Conservation (phyloP, 2,797 vertebrate genomes). For the Falco peregrinus region DNA sequence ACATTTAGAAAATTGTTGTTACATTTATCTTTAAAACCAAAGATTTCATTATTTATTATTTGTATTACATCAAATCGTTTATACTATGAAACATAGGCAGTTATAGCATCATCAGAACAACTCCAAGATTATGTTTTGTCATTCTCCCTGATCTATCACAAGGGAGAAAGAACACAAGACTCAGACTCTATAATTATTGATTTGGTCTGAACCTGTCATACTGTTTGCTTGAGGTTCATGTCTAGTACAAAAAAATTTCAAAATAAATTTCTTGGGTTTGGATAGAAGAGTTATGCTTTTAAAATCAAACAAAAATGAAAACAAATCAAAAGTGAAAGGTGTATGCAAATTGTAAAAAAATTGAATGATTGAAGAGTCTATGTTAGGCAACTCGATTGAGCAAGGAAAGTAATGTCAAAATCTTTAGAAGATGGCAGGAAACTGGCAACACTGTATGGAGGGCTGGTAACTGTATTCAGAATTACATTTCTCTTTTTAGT, state of each 20-base stretch:
- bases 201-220: background rate
- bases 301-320: background rate
- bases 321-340: background rate
- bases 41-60: background rate
- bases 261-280: background rate
- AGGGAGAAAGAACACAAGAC: background rate
- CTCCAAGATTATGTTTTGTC: background rate
- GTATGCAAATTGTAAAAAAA: background rate
- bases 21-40: background rate
- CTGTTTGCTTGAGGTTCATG: background rate
- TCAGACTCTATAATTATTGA: rapidly evolving
- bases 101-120: background rate
- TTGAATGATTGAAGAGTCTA: background rate
- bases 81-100: background rate
- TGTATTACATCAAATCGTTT: background rate
- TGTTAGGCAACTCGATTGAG: background rate
- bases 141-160: background rate
- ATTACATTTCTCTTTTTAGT: background rate
- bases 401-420: background rate
- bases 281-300: background rate
- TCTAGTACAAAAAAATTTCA: background rate
- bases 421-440: background rate
- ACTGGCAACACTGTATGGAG: background rate
- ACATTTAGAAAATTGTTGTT: background rate
- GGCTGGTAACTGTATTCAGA: background rate